A percentile compares a stretch with the other conserved stretches of the same genome.
phyloP scores from a whole-genome alignment of 2,113 vertebrate genomes.

The Petaurus breviceps region DNA sequence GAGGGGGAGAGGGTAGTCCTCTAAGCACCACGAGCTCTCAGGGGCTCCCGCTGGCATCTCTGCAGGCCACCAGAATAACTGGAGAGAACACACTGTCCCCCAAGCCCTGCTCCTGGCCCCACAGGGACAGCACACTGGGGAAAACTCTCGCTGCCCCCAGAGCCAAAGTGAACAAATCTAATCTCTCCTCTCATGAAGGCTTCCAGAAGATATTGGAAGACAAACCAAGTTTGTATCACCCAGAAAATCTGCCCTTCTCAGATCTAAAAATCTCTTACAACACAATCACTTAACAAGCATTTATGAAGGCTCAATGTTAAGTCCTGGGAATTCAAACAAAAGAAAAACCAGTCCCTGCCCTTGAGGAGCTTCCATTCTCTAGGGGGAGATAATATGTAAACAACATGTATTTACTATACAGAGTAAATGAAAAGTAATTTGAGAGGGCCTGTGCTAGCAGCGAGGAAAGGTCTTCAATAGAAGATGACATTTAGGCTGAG shows the following conservation, averaged over 20 bases:
- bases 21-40: neutral
- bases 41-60: neutral
- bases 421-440: neutral
- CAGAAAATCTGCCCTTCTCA: neutral
- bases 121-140: no score
- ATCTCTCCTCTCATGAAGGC: neutral
- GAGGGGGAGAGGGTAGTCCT: neutral
- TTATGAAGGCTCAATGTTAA: neutral
- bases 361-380: neutral
- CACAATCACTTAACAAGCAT: neutral
- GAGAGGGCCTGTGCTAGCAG: neutral
- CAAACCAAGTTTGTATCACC: neutral
- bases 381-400: neutral
- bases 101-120: neutral
- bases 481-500: neutral
- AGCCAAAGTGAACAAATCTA: neutral
- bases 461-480: neutral
- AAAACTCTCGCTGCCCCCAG: neutral
- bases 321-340: neutral
- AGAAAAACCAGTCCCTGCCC: neutral
- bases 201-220: no score
- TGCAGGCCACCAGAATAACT: neutral
- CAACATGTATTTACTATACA: accelerated
- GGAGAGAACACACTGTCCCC: no score
- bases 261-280: neutral